Percentiles rank a stretch among this genome's conserved stretches.
Conservation (phyloP, 1,140 invertebrate species). For the Pseudomyrmex pallidus region DNA sequence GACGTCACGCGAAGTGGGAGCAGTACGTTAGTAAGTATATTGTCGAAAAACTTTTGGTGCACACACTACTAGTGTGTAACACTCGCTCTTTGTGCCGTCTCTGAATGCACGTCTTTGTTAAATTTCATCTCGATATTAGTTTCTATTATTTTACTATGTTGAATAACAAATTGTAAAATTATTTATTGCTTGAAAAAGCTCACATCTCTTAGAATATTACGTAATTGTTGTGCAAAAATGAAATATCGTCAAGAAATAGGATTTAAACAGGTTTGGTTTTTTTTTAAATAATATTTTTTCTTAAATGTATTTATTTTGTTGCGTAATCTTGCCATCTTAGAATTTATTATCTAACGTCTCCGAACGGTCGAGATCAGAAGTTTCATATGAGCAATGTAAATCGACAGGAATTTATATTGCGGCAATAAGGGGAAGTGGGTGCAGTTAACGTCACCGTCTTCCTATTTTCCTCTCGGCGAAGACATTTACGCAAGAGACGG, state of each 20-base stretch:
- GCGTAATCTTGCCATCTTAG: not conserved
- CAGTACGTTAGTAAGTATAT: constrained; percentile 77
- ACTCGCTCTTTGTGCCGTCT: not conserved
- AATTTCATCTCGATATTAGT: not conserved
- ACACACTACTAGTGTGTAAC: not conserved
- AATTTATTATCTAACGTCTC: not conserved
- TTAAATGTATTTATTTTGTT: not conserved
- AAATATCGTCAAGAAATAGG: too few relatives aligned
- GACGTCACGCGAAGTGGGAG: constrained; percentile 76
- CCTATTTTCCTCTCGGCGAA: not conserved
- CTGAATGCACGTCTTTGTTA: not conserved
- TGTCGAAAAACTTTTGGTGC: not conserved
- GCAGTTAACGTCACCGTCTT: not conserved
- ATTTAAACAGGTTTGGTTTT: too few relatives aligned
- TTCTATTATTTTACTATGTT: too few relatives aligned
- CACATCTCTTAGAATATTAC: too few relatives aligned
- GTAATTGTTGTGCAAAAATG: too few relatives aligned
- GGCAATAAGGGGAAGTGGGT: not conserved
- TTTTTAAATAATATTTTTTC: not conserved
- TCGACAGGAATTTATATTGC: not conserved
- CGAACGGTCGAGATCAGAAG: not conserved
- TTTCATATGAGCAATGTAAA: constrained; percentile 19
- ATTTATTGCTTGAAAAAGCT: too few relatives aligned
- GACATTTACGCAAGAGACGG: constrained; percentile 36
- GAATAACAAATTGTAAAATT: too few relatives aligned